Percentiles rank a stretch among this genome's conserved stretches.
phyloP scores from a whole-genome alignment of 2,888 invertebrate genomes.

The Sussaba pulchella region DNA sequence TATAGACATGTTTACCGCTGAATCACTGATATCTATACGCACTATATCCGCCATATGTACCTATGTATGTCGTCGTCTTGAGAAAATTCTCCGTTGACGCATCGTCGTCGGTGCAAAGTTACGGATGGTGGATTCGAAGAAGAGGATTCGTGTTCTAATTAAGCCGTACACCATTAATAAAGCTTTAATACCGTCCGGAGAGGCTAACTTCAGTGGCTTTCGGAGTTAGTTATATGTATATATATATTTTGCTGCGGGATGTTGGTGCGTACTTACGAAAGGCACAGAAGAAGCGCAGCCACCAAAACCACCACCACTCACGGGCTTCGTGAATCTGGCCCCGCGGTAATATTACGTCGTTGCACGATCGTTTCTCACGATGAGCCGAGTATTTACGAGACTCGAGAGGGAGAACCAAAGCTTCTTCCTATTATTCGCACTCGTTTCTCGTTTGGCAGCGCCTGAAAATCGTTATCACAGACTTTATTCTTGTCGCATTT shows the following conservation, averaged over 20 bases:
- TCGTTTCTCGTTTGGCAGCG: neutral
- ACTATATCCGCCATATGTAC: no score
- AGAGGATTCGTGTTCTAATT: constrained; percentile 70
- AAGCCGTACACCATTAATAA: constrained; percentile 72
- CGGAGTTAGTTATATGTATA: constrained; percentile 36
- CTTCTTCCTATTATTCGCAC: constrained; percentile 45
- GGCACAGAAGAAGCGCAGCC: constrained; percentile 25
- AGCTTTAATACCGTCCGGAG: constrained; percentile 68
- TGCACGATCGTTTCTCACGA: constrained; percentile 69
- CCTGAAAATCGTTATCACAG: neutral
- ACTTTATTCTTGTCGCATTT: neutral
- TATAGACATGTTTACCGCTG: no score
- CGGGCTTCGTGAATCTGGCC: constrained; percentile 41
- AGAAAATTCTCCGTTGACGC: no score
- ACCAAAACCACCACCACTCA: constrained; percentile 28
- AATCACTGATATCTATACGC: no score
- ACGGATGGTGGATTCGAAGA: constrained; percentile 35
- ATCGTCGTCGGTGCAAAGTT: constrained; percentile 40
- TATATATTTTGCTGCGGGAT: constrained; percentile 15
- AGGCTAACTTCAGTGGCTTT: constrained; percentile 67
- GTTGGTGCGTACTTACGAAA: constrained; percentile 28
- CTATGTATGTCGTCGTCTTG: no score
- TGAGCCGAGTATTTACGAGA: constrained; percentile 69
- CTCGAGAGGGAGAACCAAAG: constrained; percentile 47
- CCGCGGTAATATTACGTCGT: constrained; percentile 47